Conservation (phyloP, 2,888 invertebrate species). For the Euspilapteryx auroguttella region DNA sequence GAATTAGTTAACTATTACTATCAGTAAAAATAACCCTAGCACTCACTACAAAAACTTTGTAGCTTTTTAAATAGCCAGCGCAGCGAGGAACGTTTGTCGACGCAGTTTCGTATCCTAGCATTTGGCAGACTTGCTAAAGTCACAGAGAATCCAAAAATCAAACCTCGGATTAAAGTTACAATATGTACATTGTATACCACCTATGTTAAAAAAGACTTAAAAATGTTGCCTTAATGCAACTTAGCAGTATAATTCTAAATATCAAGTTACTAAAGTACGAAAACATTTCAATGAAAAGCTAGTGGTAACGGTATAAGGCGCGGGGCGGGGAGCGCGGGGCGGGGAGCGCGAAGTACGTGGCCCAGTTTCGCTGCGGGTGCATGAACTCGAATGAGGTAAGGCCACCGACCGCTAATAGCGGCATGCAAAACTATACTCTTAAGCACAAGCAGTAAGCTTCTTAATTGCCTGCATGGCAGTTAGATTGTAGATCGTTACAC, state of each 20-base stretch:
- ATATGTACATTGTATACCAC: too few species aligned
- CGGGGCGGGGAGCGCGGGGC: conserved; percentile 17
- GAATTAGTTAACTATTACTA: too few species aligned
- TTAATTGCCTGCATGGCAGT: conserved; percentile 15
- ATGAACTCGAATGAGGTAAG: conserved; percentile 62
- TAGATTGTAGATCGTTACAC: conserved; percentile 38
- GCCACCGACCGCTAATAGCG: conserved; percentile 47
- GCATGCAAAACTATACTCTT: conserved; percentile 31
- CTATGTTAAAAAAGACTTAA: background rate
- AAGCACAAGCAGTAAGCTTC: conserved; percentile 14
- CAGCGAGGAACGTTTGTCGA: too few species aligned
- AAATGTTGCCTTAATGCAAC: background rate
- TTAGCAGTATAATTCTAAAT: background rate
- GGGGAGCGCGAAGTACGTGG: conserved; percentile 47
- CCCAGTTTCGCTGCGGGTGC: conserved; percentile 57
- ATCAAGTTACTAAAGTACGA: conserved; percentile 21
- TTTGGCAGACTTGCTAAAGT: too few species aligned
- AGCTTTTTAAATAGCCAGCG: too few species aligned
- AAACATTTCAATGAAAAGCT: conserved; percentile 50
- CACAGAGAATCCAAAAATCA: too few species aligned
- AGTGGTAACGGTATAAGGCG: conserved; percentile 35
- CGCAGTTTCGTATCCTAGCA: too few species aligned
- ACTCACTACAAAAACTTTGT: too few species aligned
- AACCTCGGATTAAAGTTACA: too few species aligned
- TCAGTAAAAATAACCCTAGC: too few species aligned